Percentiles rank a stretch among this genome's conserved stretches.
These are phyloP conservation scores for Ancistrus triradiatus DNA, from an alignment of 2,113 vertebrate genomes.

Conservation along the genomic window DNA sequence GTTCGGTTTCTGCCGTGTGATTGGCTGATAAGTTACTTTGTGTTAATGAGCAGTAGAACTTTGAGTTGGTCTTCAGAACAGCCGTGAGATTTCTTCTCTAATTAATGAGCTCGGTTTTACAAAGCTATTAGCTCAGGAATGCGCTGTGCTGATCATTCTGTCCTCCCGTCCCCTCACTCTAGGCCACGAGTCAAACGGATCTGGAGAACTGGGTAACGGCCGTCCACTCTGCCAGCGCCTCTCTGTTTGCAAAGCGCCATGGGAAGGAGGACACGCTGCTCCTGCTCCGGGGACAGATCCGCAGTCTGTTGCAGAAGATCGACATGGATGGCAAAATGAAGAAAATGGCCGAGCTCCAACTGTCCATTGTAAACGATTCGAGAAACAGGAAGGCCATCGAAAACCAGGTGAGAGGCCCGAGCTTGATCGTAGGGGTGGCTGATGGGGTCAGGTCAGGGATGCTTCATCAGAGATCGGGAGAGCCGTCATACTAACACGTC, in stretches of 20 bases:
- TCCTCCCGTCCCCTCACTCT: constrained; percentile 3
- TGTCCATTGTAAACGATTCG: constrained; percentile 83
- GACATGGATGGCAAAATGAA: constrained; percentile 99
- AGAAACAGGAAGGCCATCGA: constrained; percentile 95
- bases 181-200: constrained; percentile 95
- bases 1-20: too few relatives aligned
- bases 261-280: constrained; percentile 92
- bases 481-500: too few relatives aligned
- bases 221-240: constrained; percentile 92
- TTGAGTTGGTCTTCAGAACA: too few relatives aligned
- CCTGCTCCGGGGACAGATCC: constrained; percentile 83
- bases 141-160: too few relatives aligned
- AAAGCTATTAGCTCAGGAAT: too few relatives aligned
- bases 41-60: too few relatives aligned
- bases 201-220: constrained; percentile 97
- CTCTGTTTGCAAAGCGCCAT: constrained; percentile 87
- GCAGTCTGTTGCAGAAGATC: constrained; percentile 87
- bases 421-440: neutral
- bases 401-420: constrained; percentile 77
- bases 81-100: too few relatives aligned
- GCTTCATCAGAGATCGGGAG: too few relatives aligned
- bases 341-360: constrained; percentile 95
- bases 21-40: too few relatives aligned
- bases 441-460: too few relatives aligned
- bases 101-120: too few relatives aligned